phyloP scores from a whole-genome alignment of 2,888 invertebrate species.

The Hololepta plana region DNA sequence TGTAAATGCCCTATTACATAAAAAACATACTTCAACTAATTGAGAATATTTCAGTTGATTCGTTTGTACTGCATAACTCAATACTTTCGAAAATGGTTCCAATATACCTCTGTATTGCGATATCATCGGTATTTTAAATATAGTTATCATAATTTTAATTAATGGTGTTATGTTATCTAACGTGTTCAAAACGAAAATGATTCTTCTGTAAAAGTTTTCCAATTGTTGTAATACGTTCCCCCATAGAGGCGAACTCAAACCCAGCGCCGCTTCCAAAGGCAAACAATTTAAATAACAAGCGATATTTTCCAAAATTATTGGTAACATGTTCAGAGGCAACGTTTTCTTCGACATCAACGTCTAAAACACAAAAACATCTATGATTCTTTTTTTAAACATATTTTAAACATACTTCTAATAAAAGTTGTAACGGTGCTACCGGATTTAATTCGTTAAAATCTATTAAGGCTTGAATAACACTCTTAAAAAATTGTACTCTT shows the following conservation, averaged over 20 bases:
- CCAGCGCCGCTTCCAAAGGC: constrained; percentile 59
- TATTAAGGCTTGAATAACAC: constrained; percentile 78
- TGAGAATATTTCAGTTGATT: constrained; percentile 61
- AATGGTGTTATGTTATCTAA: constrained; percentile 53
- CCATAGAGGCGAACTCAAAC: constrained; percentile 55
- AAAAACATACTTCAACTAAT: constrained; percentile 73
- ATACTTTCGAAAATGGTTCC: constrained; percentile 89
- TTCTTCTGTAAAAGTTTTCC: constrained; percentile 69
- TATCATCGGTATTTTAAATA: constrained; percentile 71
- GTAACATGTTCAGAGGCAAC: constrained; percentile 48
- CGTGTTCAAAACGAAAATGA: constrained; percentile 49
- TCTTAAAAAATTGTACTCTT: constrained; percentile 77
- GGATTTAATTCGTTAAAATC: constrained; percentile 95
- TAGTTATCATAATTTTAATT: constrained; percentile 58
- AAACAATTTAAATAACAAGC: constrained; percentile 86
- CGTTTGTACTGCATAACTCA: constrained; percentile 85
- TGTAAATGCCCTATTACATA: constrained; percentile 76
- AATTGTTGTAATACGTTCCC: constrained; percentile 66
- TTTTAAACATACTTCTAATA: constrained; percentile 49
- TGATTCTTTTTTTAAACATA: constrained; percentile 2
- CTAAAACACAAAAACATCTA: constrained; percentile 24
- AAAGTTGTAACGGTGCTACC: constrained; percentile 78
- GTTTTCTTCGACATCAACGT: constrained; percentile 62
- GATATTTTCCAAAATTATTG: constrained; percentile 74
- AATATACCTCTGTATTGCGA: constrained; percentile 67